Evolutionary conservation across 64 coral and sea anemone species (phyloP).

Genomic region (Anthopleura sola): DNA sequence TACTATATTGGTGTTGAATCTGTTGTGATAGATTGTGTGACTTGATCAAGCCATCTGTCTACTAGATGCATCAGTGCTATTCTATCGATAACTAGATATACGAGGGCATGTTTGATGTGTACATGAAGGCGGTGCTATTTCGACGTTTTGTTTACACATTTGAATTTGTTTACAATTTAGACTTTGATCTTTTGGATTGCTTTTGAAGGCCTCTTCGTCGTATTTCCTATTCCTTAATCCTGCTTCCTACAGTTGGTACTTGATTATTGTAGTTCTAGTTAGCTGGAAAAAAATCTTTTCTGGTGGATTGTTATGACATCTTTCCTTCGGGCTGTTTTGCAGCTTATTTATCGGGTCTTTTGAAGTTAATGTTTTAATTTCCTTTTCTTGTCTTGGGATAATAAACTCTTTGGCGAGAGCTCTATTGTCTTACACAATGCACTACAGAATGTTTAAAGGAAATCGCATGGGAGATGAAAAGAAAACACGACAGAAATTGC

Average conservation of each 20-base stretch:
- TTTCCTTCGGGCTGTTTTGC: conserved; percentile 16
- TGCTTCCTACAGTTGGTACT: neutral
- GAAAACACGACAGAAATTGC: conserved; percentile 12
- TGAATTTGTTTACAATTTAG: conserved; percentile 2
- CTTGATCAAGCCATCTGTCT: neutral
- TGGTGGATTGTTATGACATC: neutral
- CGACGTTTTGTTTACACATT: neutral
- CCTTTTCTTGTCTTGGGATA: conserved; percentile 16
- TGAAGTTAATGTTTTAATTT: conserved; percentile 34
- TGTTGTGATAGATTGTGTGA: neutral
- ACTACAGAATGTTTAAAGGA: conserved; percentile 14
- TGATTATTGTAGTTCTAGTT: neutral
- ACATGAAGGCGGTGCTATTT: neutral
- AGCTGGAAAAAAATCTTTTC: neutral
- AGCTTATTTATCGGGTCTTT: conserved; percentile 17
- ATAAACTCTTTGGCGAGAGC: conserved; percentile 9
- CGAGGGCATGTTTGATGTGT: neutral
- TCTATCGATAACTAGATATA: neutral
- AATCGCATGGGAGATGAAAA: conserved; percentile 5
- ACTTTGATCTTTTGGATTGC: neutral
- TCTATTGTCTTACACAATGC: conserved; percentile 18
- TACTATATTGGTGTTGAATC: neutral
- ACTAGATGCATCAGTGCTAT: neutral
- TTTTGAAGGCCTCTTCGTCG: neutral
- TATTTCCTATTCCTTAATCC: neutral